phyloP scores from a whole-genome alignment of 2,113 vertebrate species.

The Lophotis ruficrista region DNA sequence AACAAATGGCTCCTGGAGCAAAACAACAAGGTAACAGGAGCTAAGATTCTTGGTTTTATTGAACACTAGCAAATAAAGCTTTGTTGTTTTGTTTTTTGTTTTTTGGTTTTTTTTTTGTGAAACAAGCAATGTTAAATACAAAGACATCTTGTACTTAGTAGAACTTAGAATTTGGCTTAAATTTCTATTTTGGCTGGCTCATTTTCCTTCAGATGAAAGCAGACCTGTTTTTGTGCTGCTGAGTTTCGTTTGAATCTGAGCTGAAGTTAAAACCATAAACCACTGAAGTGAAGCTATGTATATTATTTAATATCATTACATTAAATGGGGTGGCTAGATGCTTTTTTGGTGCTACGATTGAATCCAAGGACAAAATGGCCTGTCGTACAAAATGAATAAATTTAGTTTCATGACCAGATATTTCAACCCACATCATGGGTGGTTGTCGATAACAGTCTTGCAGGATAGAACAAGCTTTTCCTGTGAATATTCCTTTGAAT shows the following conservation, averaged over 20 bases:
- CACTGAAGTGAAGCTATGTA: neutral
- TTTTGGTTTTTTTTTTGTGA: neutral
- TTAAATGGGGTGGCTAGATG: neutral
- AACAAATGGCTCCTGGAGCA: neutral
- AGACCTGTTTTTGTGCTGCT: neutral
- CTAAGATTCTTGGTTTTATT: neutral
- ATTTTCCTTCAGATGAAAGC: neutral
- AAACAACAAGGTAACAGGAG: neutral
- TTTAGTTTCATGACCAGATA: neutral
- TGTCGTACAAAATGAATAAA: neutral
- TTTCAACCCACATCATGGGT: neutral
- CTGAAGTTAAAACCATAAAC: neutral
- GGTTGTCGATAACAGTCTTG: neutral
- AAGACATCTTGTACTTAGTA: neutral
- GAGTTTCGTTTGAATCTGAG: neutral
- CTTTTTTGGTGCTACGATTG: neutral
- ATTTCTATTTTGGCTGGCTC: neutral
- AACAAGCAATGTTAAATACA: neutral
- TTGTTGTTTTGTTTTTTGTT: neutral
- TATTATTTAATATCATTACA: neutral
- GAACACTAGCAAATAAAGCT: neutral
- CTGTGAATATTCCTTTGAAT: neutral
- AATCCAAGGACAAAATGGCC: neutral
- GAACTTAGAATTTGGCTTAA: neutral
- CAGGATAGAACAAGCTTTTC: neutral